Conservation (phyloP, 2,797 vertebrate genomes). For the Naso thynnoides region DNA sequence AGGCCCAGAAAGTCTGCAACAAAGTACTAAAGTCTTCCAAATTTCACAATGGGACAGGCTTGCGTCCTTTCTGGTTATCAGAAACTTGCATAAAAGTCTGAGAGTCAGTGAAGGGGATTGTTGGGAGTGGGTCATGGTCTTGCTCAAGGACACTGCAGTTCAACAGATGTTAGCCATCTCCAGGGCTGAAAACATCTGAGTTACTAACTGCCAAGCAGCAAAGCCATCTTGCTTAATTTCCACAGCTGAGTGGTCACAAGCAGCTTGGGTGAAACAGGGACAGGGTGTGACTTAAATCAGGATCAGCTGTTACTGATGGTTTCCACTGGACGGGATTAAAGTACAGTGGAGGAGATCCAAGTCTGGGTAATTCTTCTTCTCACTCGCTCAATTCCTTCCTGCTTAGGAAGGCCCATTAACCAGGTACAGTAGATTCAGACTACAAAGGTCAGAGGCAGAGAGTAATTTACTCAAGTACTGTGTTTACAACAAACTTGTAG, state of each 20-base stretch:
- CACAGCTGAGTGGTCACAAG: conserved; percentile 13
- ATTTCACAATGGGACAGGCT: neutral
- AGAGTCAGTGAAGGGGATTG: conserved; percentile 1
- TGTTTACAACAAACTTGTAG: too few relatives aligned
- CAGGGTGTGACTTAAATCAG: neutral
- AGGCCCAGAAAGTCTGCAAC: neutral
- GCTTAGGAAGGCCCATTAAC: conserved; percentile 2
- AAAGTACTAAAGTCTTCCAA: neutral
- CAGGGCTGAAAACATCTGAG: conserved; percentile 2
- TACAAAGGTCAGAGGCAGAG: neutral
- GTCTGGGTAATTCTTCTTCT: conserved; percentile 8
- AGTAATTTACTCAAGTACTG: neutral
- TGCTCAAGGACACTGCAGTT: conserved; percentile 16
- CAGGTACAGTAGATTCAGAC: conserved; percentile 1
- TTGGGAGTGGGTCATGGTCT: neutral
- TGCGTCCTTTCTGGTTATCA: neutral
- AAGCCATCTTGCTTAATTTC: conserved; percentile 3
- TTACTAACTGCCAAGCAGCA: conserved; percentile 3
- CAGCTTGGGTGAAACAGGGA: neutral
- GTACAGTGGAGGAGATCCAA: conserved; percentile 10
- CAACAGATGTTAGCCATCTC: conserved; percentile 9
- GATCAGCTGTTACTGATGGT: conserved; percentile 19
- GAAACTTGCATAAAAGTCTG: conserved; percentile 8
- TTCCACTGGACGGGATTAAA: conserved; percentile 16
- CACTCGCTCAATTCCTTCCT: too few relatives aligned